Base-by-base conservation (phyloP, 2,113 vertebrate species). In the Pontoporia blainvillei region DNA sequence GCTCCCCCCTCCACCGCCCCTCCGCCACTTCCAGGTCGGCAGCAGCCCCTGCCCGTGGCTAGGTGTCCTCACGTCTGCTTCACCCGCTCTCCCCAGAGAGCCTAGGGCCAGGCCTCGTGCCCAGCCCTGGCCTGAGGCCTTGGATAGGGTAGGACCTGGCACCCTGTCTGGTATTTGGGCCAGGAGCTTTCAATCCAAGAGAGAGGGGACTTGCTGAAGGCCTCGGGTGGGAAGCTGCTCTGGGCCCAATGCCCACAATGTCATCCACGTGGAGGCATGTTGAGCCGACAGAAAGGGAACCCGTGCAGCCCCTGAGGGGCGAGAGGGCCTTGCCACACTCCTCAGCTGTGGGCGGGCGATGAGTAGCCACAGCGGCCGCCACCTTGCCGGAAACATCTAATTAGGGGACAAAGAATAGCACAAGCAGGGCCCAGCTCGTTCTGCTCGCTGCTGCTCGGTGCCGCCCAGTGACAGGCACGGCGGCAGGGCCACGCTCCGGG, bases 341-440 rank as follows among this genome's bases (percentile, higher is more conserved):
- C 29, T n/a, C 18, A 2, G 71, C 81, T 67, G 96, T 96, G 93
- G 98, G 98, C 29, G 1, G 83, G 91, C 2, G 13, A 59, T 54
- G 96, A 87, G 90, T 86, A 21, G 96, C 92, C 96, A 79, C 85
- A 31, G 90, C 0, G 8, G 96, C 95, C 61, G 1, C 93, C 81
- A 29, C 98, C 96, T 97, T 84, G 83, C 96, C 90, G 94, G 98
- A 98, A 98, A 96, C 81, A 69, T 93, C 96, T 96, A 97, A 98
- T 98, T 98, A 98, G 90, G 97, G 86, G 87, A 94, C 91, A 62
- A 62, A 87, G 91, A 93, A 92, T 85, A 73, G 67, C 46, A 39
- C 44, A 31, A 59, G 57, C 89, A 85, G 87, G 94, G 62, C 66
- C 87, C 66, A 57, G 96, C 97, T 96, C 92, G 98, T 96, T 96